These are phyloP conservation scores for Spodoptera frugiperda DNA, from an alignment of 1,140 invertebrate genomes.

Conservation along the genomic window DNA sequence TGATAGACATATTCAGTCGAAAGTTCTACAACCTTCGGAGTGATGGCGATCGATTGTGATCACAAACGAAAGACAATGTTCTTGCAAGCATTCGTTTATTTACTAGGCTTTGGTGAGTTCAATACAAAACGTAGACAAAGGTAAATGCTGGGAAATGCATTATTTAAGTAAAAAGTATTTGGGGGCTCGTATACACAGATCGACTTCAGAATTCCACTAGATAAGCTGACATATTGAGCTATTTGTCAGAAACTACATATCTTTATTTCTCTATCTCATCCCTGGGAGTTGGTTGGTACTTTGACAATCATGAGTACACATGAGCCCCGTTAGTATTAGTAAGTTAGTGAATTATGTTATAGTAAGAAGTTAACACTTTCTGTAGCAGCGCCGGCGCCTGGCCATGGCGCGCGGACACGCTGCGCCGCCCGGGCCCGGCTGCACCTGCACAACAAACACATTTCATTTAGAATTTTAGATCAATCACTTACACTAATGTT, in stretches of 20 bases:
- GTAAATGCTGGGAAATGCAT: constrained; percentile 11
- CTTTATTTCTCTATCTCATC: no score
- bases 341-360: no score
- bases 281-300: no score
- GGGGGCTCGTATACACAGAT: background rate
- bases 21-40: constrained; percentile 1
- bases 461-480: background rate
- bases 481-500: no score
- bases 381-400: constrained; percentile 68
- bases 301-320: no score
- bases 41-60: constrained; percentile 1
- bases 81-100: constrained; percentile 32
- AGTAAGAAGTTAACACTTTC: constrained; percentile 58
- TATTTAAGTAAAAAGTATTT: constrained; percentile 20
- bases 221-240: no score
- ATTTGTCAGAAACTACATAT: no score
- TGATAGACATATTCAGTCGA: no score
- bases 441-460: constrained; percentile 52
- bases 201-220: no score
- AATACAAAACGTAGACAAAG: constrained; percentile 17
- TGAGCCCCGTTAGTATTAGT: background rate
- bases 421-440: constrained; percentile 64
- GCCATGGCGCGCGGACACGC: constrained; percentile 61
- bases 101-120: constrained; percentile 15
- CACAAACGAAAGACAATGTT: background rate